Conservation (phyloP, 2,888 invertebrate genomes). For the Neocrepidodera transversa region DNA sequence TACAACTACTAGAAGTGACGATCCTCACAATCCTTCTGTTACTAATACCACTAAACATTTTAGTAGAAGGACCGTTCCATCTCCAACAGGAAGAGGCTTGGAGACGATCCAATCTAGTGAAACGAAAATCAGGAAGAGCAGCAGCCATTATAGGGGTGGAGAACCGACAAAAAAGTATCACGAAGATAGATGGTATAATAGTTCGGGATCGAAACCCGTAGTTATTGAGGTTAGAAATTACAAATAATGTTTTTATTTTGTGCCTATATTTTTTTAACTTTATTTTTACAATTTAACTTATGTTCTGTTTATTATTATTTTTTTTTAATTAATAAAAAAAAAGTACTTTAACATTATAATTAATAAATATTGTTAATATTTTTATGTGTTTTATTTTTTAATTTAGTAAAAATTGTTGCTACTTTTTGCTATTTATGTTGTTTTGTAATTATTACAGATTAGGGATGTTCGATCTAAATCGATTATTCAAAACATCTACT, state of each 20-base stretch:
- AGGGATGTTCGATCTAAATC: too few relatives aligned
- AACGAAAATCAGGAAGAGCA: slow-evolving; percentile 69
- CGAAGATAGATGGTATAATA: slow-evolving; percentile 61
- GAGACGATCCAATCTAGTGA: slow-evolving; percentile 77
- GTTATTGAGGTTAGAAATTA: slow-evolving; percentile 68
- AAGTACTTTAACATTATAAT: slow-evolving; percentile 14
- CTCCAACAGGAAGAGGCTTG: slow-evolving; percentile 68
- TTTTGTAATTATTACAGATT: too few relatives aligned
- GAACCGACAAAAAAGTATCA: slow-evolving; percentile 59
- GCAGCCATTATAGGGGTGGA: slow-evolving; percentile 41
- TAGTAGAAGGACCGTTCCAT: slow-evolving; percentile 72
- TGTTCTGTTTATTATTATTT: slow-evolving; percentile 21
- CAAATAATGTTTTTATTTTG: slow-evolving; percentile 32
- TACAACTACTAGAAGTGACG: slow-evolving; percentile 71
- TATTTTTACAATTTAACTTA: slow-evolving; percentile 20
- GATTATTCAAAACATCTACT: too few relatives aligned
- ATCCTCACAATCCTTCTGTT: slow-evolving; percentile 72
- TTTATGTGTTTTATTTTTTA: neutral
- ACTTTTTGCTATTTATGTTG: too few relatives aligned
- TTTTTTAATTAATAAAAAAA: slow-evolving; percentile 5
- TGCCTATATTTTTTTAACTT: slow-evolving; percentile 29
- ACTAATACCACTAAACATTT: slow-evolving; percentile 76
- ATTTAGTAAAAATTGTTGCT: too few relatives aligned
- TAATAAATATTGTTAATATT: slow-evolving; percentile 21
- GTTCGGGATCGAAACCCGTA: slow-evolving; percentile 62